Evolutionary conservation across 2,888 invertebrate genomes (phyloP).

Genomic region (Lacanobia wlatinum): DNA sequence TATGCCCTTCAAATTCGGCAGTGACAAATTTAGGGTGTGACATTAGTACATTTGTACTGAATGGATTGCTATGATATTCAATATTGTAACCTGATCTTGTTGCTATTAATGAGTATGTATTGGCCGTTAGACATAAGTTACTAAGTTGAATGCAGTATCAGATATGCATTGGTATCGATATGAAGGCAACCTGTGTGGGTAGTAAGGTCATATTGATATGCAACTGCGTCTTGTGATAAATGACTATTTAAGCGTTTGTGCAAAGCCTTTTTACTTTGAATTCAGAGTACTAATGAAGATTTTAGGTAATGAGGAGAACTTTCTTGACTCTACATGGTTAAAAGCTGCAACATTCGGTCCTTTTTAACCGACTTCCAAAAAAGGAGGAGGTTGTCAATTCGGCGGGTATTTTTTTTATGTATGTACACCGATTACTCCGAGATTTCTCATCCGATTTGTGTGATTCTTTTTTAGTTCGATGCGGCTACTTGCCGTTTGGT

Average conservation of each 20-base stretch:
- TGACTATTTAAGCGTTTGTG: neutral
- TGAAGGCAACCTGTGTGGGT: constrained; percentile 9
- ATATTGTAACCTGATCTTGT: constrained; percentile 34
- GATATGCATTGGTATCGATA: constrained; percentile 12
- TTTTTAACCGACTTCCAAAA: too few species aligned
- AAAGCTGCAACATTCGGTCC: too few species aligned
- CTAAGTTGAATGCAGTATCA: constrained; percentile 15
- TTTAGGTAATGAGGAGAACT: neutral
- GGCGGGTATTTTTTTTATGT: too few species aligned
- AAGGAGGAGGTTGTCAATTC: too few species aligned
- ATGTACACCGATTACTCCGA: too few species aligned
- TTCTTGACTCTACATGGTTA: neutral
- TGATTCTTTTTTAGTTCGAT: too few species aligned
- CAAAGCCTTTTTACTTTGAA: neutral
- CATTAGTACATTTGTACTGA: constrained; percentile 26
- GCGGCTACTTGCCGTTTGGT: too few species aligned
- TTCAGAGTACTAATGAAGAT: neutral
- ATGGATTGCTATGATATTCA: constrained; percentile 18
- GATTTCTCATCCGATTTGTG: too few species aligned
- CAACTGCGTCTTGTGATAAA: constrained; percentile 4
- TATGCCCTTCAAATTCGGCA: neutral
- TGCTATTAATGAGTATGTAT: constrained; percentile 7
- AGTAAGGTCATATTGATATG: constrained; percentile 26
- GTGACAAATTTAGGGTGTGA: constrained; percentile 17
- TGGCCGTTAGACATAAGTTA: constrained; percentile 23